Evolutionary conservation across 2,113 vertebrate genomes (phyloP), one percentile per base, ranked within the genome.

Genomic region (Phylloscopus whistleri): DNA sequence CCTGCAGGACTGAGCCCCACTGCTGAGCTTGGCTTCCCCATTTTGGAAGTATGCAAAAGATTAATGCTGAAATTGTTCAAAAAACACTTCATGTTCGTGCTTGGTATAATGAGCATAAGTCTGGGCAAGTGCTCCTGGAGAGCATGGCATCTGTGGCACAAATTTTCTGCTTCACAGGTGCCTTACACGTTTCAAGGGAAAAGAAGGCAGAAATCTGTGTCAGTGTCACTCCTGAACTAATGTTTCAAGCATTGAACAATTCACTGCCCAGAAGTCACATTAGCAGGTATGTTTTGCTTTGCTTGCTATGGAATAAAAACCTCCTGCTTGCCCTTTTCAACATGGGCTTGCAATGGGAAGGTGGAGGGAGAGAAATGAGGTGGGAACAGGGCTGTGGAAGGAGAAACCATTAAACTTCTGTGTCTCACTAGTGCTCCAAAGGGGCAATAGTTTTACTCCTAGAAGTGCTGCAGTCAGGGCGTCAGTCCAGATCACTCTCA

Each of bases 341-440:
- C 30, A 30, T 13, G 49, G 58, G 49, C 62, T 78, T 62, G 1
- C 31, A 75, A 85, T 0, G 0, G 23, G 37, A 53, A 4, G 2
- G 17, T 16, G 41, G 18, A 35, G 22, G 52, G 70, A 67, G 17
- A 63, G 17, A 46, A 88, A 59, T 2, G 39, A 46, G 35, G 23
- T 27, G n/a, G 28, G 73, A 84, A 49, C 44, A 11, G 0, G 3
- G 23, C 33, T 51, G 12, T 23, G 18, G n/a, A 27, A 53, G 10
- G 55, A 76, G 77, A 78, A 74, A 55, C 76, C 59, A 46, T 43
- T 18, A 23, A 81, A 84, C 23, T 46, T 8, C 2, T 1, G 10
- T 4, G 1, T 39, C 31, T 39, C 60, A 21, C 72, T 27, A 73
- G 62, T 13, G 53, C 44, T 73, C 62, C n/a, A 53, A 43, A 41